phyloP scores from a whole-genome alignment of 2,888 invertebrate genomes.

The Tridacna gigas region DNA sequence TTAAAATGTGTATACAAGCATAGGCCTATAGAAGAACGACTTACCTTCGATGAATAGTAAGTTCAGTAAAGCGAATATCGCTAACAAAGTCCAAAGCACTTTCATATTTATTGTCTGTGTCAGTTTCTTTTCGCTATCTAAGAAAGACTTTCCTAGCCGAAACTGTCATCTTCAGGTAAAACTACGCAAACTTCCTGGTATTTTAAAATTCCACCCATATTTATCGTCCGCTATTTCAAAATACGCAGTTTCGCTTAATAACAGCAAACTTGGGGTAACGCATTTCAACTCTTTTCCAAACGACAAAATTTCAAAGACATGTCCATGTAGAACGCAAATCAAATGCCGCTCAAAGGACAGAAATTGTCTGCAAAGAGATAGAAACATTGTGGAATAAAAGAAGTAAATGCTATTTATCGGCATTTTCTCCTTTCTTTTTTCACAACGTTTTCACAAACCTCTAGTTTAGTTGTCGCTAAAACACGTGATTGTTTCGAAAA shows the following conservation, averaged over 20 bases:
- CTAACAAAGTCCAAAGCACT: not conserved
- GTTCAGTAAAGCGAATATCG: constrained; percentile 3
- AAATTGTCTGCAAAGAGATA: not conserved
- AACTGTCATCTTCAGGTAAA: not conserved
- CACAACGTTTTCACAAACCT: not conserved
- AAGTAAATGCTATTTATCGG: not conserved
- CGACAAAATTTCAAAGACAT: not conserved
- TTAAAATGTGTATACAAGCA: not conserved
- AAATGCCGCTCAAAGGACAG: too few relatives aligned
- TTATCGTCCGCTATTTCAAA: not conserved
- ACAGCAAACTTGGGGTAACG: not conserved
- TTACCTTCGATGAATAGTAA: constrained; percentile 9
- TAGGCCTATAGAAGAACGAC: not conserved
- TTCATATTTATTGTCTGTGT: not conserved
- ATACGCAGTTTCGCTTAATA: not conserved
- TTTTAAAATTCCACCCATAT: not conserved
- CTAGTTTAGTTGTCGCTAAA: not conserved
- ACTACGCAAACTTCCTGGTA: not conserved
- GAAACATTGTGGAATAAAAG: constrained; percentile 5
- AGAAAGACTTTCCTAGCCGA: not conserved
- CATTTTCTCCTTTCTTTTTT: not conserved
- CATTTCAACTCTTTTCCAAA: not conserved
- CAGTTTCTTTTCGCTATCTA: not conserved
- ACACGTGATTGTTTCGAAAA: not conserved
- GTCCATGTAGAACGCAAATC: too few relatives aligned